A percentile compares a stretch with the other conserved stretches of the same genome.
phyloP scores from a whole-genome alignment of 2,797 vertebrate genomes.

The Glossophaga mutica region DNA sequence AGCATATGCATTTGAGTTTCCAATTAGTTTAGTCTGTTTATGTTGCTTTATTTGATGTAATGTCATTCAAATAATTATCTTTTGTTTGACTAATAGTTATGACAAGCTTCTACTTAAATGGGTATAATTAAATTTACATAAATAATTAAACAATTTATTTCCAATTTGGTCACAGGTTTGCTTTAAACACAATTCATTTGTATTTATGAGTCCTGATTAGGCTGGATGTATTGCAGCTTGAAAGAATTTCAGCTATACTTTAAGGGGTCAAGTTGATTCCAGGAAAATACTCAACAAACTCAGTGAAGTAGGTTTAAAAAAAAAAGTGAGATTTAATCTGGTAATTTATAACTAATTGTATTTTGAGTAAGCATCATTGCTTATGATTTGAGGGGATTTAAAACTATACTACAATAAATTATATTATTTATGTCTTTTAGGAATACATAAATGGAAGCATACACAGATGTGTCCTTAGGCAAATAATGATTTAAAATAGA shows the following conservation, averaged over 20 bases:
- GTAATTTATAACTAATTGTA: neutral
- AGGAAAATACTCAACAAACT: neutral
- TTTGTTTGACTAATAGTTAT: constrained; percentile 77
- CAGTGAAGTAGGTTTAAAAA: neutral
- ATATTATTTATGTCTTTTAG: neutral
- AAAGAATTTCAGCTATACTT: neutral
- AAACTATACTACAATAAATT: neutral
- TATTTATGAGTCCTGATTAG: constrained; percentile 8
- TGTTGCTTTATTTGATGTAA: constrained; percentile 65
- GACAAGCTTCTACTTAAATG: constrained; percentile 55
- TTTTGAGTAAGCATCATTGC: neutral
- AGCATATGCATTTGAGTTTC: constrained; percentile 67
- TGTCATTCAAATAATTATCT: constrained; percentile 70
- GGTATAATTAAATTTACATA: constrained; percentile 69
- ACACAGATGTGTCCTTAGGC: neutral
- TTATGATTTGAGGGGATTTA: neutral
- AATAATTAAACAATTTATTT: constrained; percentile 63
- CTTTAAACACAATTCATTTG: constrained; percentile 40
- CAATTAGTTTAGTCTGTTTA: constrained; percentile 75
- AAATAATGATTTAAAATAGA: neutral
- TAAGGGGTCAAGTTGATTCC: neutral
- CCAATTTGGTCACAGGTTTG: constrained; percentile 36
- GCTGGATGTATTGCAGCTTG: neutral
- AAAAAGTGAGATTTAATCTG: neutral
- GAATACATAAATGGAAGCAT: neutral